Base-by-base conservation (phyloP, 2,113 vertebrate species). In the Bubo bubo region DNA sequence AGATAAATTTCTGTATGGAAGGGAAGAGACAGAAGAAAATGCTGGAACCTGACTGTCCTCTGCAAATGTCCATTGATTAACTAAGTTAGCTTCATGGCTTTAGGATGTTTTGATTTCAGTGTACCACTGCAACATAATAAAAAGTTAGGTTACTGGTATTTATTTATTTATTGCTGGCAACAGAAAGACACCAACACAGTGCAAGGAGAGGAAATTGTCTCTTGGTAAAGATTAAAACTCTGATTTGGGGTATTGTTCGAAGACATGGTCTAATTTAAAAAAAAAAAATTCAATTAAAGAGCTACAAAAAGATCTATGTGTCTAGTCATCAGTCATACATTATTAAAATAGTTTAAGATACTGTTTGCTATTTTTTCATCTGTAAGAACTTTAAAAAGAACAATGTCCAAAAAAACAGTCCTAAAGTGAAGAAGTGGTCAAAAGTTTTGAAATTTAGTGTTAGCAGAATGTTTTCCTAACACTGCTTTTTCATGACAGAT, bases 161-260 rank as follows among this genome's bases (percentile, higher is more conserved):
- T 91, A 34, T 85, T 91, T 74, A 58, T 85, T 72, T 95, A 90
- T 91, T 88, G 32, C 27, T 49, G 21, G 52, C 2, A 32, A 75
- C 70, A 91, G 58, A 79, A 63, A 82, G 81, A 71, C 74, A 86
- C 56, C 49, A 68, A 39, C 27, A 68, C 23, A 64, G 43, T 49
- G 62, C 74, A 93, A 85, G 35, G 45, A 90, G 34, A 96, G 93
- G 87, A 96, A 96, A 96, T 96, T 97, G 62, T 66, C 90, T 93
- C 85, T 88, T 76, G 71, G 53, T 62, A 86, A 86, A 97, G 58
- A 97, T 97, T 93, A 90, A 90, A 96, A 92, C 41, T 72, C 43
- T 91, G 95, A 95, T 97, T 95, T 93, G 53, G 79, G 58, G 83
- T 88, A 88, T 86, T 95, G 67, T 97, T 95, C 0, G 0, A 79